Conservation (phyloP, 2,113 vertebrate genomes). For the Cheilinus undulatus region DNA sequence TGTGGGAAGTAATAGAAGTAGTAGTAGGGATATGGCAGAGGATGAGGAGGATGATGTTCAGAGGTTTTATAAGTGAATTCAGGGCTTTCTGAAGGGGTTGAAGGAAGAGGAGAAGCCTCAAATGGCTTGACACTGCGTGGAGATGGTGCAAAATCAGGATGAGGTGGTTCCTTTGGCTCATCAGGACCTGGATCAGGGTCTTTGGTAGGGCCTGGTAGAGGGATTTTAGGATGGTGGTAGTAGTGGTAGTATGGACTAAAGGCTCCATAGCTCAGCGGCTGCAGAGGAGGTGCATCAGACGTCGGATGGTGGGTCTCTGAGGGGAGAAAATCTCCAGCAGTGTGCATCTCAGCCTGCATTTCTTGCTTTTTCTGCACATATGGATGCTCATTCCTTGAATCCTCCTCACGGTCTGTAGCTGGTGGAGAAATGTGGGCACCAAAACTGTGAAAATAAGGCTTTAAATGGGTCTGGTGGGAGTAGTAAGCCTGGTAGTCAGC, state of each 20-base stretch:
- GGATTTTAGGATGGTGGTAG: conserved; percentile 75
- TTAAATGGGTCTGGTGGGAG: neutral
- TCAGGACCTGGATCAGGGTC: conserved; percentile 19
- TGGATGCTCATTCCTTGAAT: neutral
- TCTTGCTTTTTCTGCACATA: neutral
- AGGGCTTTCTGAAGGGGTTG: neutral
- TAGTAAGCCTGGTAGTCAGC: neutral
- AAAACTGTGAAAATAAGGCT: neutral
- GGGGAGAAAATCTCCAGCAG: neutral
- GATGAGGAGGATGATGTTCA: neutral
- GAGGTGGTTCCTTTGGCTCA: neutral
- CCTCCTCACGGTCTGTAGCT: neutral
- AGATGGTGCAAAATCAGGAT: neutral
- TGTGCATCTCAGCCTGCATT: neutral
- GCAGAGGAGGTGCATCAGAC: neutral
- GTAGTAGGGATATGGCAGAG: conserved; percentile 20
- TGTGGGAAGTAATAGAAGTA: conserved; percentile 35
- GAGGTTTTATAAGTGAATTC: neutral
- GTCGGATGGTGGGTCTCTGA: neutral
- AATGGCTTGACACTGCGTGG: neutral
- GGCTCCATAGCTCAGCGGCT: conserved; percentile 19
- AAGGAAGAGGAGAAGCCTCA: neutral
- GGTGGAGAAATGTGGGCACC: accelerated
- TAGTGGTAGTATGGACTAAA: conserved; percentile 71
- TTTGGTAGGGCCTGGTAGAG: conserved; percentile 25